Percentiles rank a stretch among this genome's conserved stretches.
Evolutionary conservation across 2,113 vertebrate species (phyloP).

Genomic region (Camarhynchus parvulus): DNA sequence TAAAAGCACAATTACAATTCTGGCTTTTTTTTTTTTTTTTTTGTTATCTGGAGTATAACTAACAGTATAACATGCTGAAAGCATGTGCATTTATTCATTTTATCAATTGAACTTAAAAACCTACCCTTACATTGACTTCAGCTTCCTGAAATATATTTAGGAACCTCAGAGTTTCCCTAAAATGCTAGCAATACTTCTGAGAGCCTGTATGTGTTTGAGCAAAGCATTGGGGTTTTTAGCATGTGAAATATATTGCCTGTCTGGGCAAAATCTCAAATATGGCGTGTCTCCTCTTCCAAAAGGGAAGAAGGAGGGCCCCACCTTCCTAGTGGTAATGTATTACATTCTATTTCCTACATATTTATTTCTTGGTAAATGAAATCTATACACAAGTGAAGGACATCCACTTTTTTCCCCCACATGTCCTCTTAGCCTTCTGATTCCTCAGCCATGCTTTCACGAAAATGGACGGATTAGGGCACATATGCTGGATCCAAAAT

Average conservation of each 20-base stretch:
- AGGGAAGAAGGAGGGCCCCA: neutral
- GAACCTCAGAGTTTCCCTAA: neutral
- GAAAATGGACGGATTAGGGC: neutral
- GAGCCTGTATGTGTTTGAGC: accelerated
- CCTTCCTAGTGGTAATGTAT: neutral
- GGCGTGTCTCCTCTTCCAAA: neutral
- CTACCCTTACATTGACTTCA: neutral
- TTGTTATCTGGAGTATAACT: neutral
- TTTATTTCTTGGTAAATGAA: neutral
- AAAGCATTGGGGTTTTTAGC: neutral
- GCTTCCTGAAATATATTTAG: neutral
- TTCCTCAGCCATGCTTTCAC: neutral
- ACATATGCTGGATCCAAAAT: neutral
- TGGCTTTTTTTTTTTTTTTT: too few species aligned
- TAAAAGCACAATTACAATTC: neutral
- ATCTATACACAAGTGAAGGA: neutral
- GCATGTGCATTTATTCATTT: neutral
- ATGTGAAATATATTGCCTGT: neutral
- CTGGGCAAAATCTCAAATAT: neutral
- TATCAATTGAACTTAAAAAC: neutral
- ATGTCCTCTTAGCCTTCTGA: neutral
- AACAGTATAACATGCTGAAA: neutral
- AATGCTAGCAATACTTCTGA: neutral
- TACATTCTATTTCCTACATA: neutral
- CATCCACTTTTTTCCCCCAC: neutral